These are phyloP conservation scores for Drosophila recens DNA, from an alignment of 2,888 invertebrate genomes.

Conservation along the genomic window DNA sequence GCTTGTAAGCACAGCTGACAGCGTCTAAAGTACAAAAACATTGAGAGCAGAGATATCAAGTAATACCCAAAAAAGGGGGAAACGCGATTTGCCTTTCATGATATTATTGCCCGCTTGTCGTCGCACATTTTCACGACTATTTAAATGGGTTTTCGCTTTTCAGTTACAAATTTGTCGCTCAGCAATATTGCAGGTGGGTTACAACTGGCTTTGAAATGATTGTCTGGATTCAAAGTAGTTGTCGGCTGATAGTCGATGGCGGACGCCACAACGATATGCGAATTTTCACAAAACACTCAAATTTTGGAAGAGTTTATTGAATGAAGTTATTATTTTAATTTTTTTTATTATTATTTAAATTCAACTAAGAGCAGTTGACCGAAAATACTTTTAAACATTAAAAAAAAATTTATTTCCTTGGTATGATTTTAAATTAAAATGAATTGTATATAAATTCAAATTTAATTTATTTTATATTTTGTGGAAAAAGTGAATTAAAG, in stretches of 20 bases:
- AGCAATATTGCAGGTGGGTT: constrained; percentile 32
- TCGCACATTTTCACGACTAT: constrained; percentile 76
- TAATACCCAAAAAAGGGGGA: constrained; percentile 37
- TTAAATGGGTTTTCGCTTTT: constrained; percentile 76
- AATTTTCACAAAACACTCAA: background rate
- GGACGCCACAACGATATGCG: background rate
- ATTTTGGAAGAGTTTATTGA: no score
- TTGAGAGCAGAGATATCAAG: constrained; percentile 46
- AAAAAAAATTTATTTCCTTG: no score
- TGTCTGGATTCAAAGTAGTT: constrained; percentile 18
- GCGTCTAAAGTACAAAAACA: constrained; percentile 55
- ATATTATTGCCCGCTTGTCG: constrained; percentile 71
- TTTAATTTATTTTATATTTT: background rate
- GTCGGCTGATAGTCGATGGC: constrained; percentile 11
- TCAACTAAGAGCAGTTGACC: no score
- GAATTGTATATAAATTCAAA: no score
- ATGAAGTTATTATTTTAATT: no score
- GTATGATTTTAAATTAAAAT: no score
- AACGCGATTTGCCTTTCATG: constrained; percentile 62
- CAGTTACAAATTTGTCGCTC: constrained; percentile 66
- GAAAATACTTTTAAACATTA: no score
- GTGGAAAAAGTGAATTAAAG: no score
- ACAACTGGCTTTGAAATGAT: constrained; percentile 32
- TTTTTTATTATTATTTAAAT: no score
- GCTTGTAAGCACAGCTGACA: constrained; percentile 81